These are phyloP conservation scores for Leucoraja ocellata DNA, from an alignment of 2,797 vertebrate genomes.

Conservation along the genomic window DNA sequence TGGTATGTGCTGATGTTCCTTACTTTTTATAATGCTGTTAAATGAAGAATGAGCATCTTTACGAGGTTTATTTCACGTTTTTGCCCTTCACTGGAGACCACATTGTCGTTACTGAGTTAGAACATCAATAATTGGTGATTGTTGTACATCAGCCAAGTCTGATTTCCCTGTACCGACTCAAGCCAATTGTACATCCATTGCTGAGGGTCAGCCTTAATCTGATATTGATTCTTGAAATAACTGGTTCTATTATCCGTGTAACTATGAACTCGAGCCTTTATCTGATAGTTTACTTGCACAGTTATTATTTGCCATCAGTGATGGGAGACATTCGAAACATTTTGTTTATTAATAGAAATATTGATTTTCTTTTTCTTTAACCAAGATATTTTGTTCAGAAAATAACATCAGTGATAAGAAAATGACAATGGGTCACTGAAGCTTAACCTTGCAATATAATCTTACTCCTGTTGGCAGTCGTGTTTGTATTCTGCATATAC, in stretches of 20 bases:
- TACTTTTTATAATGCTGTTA: neutral
- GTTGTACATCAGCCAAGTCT: neutral
- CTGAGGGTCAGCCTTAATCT: neutral
- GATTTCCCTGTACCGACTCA: neutral
- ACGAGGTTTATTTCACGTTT: neutral
- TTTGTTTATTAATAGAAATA: neutral
- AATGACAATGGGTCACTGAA: neutral
- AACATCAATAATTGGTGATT: neutral
- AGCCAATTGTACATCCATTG: neutral
- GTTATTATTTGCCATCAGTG: neutral
- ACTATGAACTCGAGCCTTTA: neutral
- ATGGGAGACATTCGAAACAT: neutral
- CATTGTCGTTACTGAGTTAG: neutral
- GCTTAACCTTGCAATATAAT: no score
- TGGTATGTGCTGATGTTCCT: slow-evolving; percentile 50
- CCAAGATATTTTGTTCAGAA: neutral
- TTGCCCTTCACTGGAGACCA: neutral
- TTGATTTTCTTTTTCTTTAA: neutral
- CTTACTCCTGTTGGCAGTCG: neutral
- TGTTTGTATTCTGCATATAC: neutral
- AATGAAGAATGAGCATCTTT: neutral
- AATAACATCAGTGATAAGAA: neutral
- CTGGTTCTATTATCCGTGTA: neutral
- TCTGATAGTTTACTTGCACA: neutral
- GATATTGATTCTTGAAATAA: neutral